Conservation (phyloP, 2,797 vertebrate species). For the Sebastes matsubarae region DNA sequence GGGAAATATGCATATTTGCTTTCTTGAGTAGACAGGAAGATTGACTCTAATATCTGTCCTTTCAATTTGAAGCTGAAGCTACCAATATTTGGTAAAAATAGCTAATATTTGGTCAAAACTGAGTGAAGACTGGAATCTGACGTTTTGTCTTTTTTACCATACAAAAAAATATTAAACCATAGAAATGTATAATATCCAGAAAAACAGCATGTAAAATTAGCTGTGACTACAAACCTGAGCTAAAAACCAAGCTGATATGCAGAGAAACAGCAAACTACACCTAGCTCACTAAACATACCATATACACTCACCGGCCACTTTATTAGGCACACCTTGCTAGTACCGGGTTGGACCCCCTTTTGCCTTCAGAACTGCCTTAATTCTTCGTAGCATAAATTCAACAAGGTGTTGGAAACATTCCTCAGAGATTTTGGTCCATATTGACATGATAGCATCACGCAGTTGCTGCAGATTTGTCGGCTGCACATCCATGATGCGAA, state of each 20-base stretch:
- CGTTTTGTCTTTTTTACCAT: too few species aligned
- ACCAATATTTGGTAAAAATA: background rate
- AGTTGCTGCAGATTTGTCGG: constrained; percentile 50
- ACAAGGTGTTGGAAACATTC: constrained; percentile 5
- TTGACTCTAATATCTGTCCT: background rate
- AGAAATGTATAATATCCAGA: background rate
- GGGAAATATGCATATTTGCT: background rate
- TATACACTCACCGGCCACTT: too few species aligned
- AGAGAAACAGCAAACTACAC: too few species aligned
- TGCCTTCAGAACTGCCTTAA: background rate
- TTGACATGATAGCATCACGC: constrained; percentile 12
- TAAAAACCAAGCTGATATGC: background rate
- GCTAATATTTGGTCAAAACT: too few species aligned
- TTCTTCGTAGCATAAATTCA: background rate
- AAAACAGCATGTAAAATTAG: background rate
- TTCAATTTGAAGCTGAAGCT: background rate
- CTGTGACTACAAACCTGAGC: background rate
- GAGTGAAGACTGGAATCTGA: too few species aligned
- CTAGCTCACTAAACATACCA: background rate
- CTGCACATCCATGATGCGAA: constrained; percentile 55
- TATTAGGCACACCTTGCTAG: too few species aligned
- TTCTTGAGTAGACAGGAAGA: background rate
- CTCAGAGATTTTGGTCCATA: constrained; percentile 17
- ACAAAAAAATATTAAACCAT: background rate
- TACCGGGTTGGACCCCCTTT: background rate